These are phyloP conservation scores for Ichneumon xanthorius DNA, from an alignment of 2,888 invertebrate species.

Conservation along the genomic window DNA sequence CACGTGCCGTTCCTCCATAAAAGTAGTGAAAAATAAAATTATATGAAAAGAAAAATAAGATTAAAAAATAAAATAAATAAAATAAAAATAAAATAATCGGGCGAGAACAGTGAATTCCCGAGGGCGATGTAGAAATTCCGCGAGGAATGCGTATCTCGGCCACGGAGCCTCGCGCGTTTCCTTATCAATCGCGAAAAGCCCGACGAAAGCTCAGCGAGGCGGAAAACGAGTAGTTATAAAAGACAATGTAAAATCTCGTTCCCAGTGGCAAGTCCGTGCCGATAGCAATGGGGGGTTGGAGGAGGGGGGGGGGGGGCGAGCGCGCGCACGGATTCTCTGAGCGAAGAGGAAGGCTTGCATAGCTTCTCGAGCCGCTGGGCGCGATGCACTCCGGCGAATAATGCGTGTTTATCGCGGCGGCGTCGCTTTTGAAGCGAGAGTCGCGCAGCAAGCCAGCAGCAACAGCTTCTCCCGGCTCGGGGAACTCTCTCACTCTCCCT, in stretches of 20 bases:
- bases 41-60: too few relatives aligned
- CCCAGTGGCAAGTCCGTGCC: slow-evolving; percentile 17
- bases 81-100: background rate
- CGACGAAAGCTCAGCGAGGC: background rate
- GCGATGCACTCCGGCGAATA: slow-evolving; percentile 77
- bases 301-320: slow-evolving; percentile 24
- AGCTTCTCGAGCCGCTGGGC: slow-evolving; percentile 66
- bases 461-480: slow-evolving; percentile 33
- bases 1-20: slow-evolving; percentile 28
- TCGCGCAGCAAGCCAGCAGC: slow-evolving; percentile 52
- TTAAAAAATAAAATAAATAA: background rate
- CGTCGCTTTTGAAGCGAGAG: slow-evolving; percentile 79
- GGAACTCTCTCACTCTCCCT: slow-evolving; percentile 37
- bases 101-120: slow-evolving; percentile 47
- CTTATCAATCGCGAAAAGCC: slow-evolving; percentile 26
- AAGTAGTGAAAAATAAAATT: background rate
- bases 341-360: slow-evolving; percentile 44
- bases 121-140: slow-evolving; percentile 44
- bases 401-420: slow-evolving; percentile 82
- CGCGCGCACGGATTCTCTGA: slow-evolving; percentile 3
- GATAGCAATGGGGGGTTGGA: slow-evolving; percentile 42
- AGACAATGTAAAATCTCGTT: slow-evolving; percentile 53
- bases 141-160: slow-evolving; percentile 42
- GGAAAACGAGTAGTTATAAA: slow-evolving; percentile 22
- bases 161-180: slow-evolving; percentile 27